Evolutionary conservation across 2,797 vertebrate genomes (phyloP), one percentile per base, ranked within the genome.

Genomic region (Pelobates cultripes): DNA sequence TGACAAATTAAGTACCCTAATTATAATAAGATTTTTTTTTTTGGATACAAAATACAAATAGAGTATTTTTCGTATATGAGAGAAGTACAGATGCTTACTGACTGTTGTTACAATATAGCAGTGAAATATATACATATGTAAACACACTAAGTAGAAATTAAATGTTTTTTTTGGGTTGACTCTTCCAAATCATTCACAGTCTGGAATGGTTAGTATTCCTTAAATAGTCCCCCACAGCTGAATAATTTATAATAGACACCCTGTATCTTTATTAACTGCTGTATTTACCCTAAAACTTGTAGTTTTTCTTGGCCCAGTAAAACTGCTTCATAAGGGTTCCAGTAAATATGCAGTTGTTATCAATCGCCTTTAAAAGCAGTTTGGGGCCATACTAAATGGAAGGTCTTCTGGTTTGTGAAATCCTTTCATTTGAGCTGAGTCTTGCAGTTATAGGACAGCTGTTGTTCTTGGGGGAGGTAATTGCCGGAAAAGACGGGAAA

Each of bases 181-280:
- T 70, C 68, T 51, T 55, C 51, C 76, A 70, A 55, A 70, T 57
- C 44, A 78, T 78, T 78, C 41, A 61, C 53, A 60, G 47, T 17
- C 76, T 78, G 76, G 51, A 55, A 70, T 61, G 76, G 45, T 40
- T 51, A 12, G 63, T 78, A 45, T 41, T 69, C 47, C 53, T 67
- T 80, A 73, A 80, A 73, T 40, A 69, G 78, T 80, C 47, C 72
- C 78, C 71, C 72, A 80, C 78, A 80, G 78, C 72, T 80, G 78
- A 80, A 81, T 81, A 61, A 70, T 81, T 74, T 81, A 75, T 81
- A 81, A 81, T 81, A 75, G 79, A 81, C 79, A 81, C 71, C 79
- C 79, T 75, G 72, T 81, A 81, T 81, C 77, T 79, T 79, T 79
- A 79, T 71, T 71, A 71, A 79, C 68, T 79, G 77, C 77, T 64